Percentiles rank a stretch among this genome's conserved stretches.
Evolutionary conservation across 1,140 invertebrate genomes (phyloP).

Genomic region (Chironomus tepperi): DNA sequence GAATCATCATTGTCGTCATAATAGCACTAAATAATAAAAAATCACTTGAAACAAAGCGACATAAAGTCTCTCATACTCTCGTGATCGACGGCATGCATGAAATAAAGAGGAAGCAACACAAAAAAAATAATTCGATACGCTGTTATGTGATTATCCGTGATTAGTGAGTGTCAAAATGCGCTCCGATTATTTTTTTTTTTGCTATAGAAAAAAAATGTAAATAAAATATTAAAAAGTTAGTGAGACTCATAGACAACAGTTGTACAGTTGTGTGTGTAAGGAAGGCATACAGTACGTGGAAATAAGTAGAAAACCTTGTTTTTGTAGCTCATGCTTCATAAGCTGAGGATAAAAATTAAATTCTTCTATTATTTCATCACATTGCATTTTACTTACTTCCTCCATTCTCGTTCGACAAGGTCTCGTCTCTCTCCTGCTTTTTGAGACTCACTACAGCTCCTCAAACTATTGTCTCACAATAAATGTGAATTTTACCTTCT

Average conservation of each 20-base stretch:
- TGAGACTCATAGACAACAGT: too few relatives aligned
- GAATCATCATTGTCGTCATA: neutral
- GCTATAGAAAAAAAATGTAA: neutral
- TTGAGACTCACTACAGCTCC: neutral
- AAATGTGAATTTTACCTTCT: neutral
- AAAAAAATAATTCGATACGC: neutral
- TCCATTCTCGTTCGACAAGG: neutral
- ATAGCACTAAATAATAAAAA: conserved; percentile 3
- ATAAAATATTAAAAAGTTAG: neutral
- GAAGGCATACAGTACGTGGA: too few relatives aligned
- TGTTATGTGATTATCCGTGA: conserved; percentile 22
- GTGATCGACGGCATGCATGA: neutral
- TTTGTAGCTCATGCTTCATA: neutral
- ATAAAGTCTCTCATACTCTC: neutral
- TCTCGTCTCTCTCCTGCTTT: neutral
- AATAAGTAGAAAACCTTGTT: neutral
- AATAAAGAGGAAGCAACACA: neutral
- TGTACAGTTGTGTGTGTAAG: too few relatives aligned
- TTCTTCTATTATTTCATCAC: neutral
- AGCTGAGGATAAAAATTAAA: neutral
- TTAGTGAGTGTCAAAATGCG: conserved; percentile 22
- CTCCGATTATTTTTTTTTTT: neutral
- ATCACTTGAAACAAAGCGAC: neutral
- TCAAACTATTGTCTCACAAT: too few relatives aligned
- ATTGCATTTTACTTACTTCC: neutral